These are phyloP conservation scores for Sebastes ruberrimus DNA, from an alignment of 2,797 vertebrate species.

Conservation along the genomic window DNA sequence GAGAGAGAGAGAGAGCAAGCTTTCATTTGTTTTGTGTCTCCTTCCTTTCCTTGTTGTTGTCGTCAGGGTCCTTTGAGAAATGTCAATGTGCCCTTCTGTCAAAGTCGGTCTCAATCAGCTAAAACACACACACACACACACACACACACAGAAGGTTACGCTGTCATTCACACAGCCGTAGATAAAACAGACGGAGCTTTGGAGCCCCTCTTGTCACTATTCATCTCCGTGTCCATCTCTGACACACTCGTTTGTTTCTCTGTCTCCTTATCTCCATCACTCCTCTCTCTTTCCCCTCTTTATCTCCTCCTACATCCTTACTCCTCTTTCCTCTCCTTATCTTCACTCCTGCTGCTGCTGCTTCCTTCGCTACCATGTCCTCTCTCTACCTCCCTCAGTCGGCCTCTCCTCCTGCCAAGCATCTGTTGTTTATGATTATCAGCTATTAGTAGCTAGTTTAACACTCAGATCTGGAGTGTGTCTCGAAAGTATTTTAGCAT, in stretches of 20 bases:
- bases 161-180: constrained; percentile 76
- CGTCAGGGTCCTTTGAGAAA: constrained; percentile 77
- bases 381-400: constrained; percentile 25
- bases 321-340: constrained; percentile 66
- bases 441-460: constrained; percentile 61
- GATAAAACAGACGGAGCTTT: constrained; percentile 68
- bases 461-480: constrained; percentile 42
- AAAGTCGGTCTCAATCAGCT: constrained; percentile 79
- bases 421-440: constrained; percentile 60
- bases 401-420: constrained; percentile 43
- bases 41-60: constrained; percentile 75
- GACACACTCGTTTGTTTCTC: constrained; percentile 77
- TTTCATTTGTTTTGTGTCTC: constrained; percentile 74
- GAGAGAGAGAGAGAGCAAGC: constrained; percentile 33
- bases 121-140: constrained; percentile 61
- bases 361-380: constrained; percentile 17
- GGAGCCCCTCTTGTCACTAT: constrained; percentile 77
- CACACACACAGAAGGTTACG: constrained; percentile 73
- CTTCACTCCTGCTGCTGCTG: constrained; percentile 30
- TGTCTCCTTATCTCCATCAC: constrained; percentile 71
- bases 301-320: constrained; percentile 53
- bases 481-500: constrained; percentile 3
- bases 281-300: constrained; percentile 66
- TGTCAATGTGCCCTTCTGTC: constrained; percentile 81
- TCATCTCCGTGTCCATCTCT: constrained; percentile 76